Base-by-base conservation (phyloP, 2,113 vertebrate genomes). In the Bathybates hornii region DNA sequence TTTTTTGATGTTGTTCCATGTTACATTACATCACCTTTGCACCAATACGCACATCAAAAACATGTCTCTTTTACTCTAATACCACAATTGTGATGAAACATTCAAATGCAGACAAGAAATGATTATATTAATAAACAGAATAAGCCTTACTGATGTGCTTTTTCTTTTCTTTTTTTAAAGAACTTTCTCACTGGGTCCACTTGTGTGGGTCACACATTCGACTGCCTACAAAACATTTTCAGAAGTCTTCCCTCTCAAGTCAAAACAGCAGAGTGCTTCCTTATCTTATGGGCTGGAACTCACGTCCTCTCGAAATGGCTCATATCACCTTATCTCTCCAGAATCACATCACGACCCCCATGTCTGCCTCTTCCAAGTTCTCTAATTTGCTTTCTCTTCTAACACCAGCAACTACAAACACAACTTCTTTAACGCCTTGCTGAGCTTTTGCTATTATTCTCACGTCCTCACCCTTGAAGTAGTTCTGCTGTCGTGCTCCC, bases 401-500 rank as follows among this genome's bases (percentile, higher is more conserved):
- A 87, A 82, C 59, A 81, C 66, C 56, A 38, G 34, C 43, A 24
- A 83, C 52, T 82, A 80, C 57, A 81, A 85, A 84, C 41, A 80
- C 71, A 73, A 81, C 84, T 57, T 19, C 73, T 56, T 29, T 66
- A 68, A 61, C 21, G n/a, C 76, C 57, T 19, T 10, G 4, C 32
- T 71, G 57, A 5, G 43, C 81, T 82, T 76, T 89, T 90, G 9
- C 63, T 85, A 92, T 92, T 93, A 63, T 43, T 24, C 27, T 92
- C 92, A 93, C 88, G 71, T 93, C 84, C 45, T 79, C 45, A 12
- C 80, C 86, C 84, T 90, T 87, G 87, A 81, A 84, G 85, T 89
- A 88, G 92, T 89, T 93, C 87, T 48, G 19, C 88, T 78, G 86
- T 78, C 53, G 66, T 86, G 90, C 90, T 91, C 66, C 29, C 34